Evolutionary conservation across 2,797 vertebrate genomes (phyloP), one percentile per base, ranked within the genome.

Genomic region (Pangasius larnaudii): DNA sequence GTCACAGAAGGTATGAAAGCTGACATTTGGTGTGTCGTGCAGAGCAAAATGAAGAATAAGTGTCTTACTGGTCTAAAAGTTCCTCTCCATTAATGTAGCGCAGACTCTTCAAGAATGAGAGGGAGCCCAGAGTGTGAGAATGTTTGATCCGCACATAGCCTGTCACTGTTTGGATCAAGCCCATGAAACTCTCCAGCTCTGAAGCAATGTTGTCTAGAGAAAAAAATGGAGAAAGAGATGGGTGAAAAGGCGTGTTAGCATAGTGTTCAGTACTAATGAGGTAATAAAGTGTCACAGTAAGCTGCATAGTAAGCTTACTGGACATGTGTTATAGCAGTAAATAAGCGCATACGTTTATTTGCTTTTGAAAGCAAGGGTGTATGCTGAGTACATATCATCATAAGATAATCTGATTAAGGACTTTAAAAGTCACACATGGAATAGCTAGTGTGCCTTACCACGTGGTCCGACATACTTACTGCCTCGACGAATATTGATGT

Each of bases 161-260:
- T 0, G 97, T 99, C 86, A 99, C 98, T 7, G 96, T 98, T 95
- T 99, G 97, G 67, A 99, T 99, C 94, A 98, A 93, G 11, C 99
- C 99, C 97, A 99, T 98, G 92, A 99, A 99, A 91, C 95, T 99
- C 96, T 99, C 98, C 96, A 99, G 96, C 93, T 99, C 99, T 1
- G 98, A 97, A 36, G 98, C 98, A 8, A 99, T 99, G 93, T 99
- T 99, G 95, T 97, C 99, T 99, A 91, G 58, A 90, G 88, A 92
- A 77, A 92, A 77, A 91, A 36, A 61, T 82, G 90, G 61, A 91
- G 24, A 89, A 39, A 89, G 78, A 93, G 39, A 92, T 75, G 88
- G n/a, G 11, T 89, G 69, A 82, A 86, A 71, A 85, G 84, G 91
- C 30, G 84, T 51, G 42, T 49, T 51, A 27, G 5, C 2, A 42